Evolutionary conservation across 2,113 vertebrate species (phyloP), one percentile per base, ranked within the genome.

Genomic region (Ranitomeya variabilis): DNA sequence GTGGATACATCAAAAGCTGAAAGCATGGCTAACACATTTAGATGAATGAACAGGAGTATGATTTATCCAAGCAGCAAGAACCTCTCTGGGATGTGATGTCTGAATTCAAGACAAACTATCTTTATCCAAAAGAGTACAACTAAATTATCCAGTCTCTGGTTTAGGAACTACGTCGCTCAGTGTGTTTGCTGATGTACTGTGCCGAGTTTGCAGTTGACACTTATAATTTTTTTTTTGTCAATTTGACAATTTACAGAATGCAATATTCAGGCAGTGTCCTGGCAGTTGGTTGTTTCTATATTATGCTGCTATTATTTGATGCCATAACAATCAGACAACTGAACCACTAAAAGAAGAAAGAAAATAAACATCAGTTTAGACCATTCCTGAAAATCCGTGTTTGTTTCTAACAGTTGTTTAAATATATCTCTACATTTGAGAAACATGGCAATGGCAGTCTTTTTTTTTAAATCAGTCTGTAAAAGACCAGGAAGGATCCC

Each of bases 11-110:
- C 73, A 76, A 52, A 76, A 52, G 45, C 73, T 15, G 45, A 51
- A 18, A 21, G 73, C 73, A 21, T 76, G 73, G 73, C 73, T 51
- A 76, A 76, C 73, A 76, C 73, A 76, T 76, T 76, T 76, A 76
- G 73, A 76, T 52, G 73, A 52, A 52, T 9, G 4, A 51, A 76
- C 73, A 51, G 45, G 21, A 76, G 45, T 76, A 37, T 52, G 73
- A 76, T 52, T 76, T 76, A 76, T 76, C 73, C 73, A 76, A 76
- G 73, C 37, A 21, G 73, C 73, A 76, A 76, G 37, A 76, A 76
- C 37, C 73, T 51, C 73, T 76, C 37, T 52, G 73, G 73, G 73
- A 76, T 76, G 7, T 52, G 8, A 76, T 76, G 73, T 76, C 73
- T 51, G 73, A 76, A 76, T 76, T 76, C 37, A 76, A 76, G 73